phyloP scores from a whole-genome alignment of 2,113 vertebrate species.

The Lasiurus borealis region DNA sequence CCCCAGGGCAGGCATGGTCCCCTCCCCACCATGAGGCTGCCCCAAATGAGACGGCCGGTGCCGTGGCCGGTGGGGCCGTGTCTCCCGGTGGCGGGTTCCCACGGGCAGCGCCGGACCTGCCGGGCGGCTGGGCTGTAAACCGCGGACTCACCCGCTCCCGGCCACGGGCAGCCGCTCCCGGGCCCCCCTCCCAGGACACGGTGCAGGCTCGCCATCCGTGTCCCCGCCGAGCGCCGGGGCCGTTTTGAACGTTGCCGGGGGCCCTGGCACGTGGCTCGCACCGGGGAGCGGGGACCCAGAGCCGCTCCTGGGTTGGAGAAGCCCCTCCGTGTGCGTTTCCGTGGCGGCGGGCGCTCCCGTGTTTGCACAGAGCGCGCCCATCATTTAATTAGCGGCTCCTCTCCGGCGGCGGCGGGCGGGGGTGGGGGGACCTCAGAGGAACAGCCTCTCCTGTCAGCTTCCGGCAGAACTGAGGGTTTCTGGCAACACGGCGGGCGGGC shows the following conservation, averaged over 20 bases:
- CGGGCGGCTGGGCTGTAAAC: constrained; percentile 15
- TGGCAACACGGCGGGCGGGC: too few relatives aligned
- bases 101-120: constrained; percentile 49
- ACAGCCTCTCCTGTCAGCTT: constrained; percentile 33
- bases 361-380: constrained; percentile 72
- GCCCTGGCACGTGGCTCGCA: not conserved
- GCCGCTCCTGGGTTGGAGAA: not conserved
- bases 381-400: constrained; percentile 79
- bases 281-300: not conserved
- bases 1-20: not conserved
- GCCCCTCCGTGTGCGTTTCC: not conserved
- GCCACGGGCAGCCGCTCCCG: fast-evolving
- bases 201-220: not conserved
- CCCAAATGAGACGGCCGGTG: too few relatives aligned
- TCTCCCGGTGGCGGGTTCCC: not conserved
- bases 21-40: too few relatives aligned
- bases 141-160: not conserved
- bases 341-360: constrained; percentile 1
- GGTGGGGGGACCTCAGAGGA: constrained; percentile 63
- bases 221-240: not conserved
- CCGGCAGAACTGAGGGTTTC: not conserved
- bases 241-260: not conserved
- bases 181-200: fast-evolving
- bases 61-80: fast-evolving
- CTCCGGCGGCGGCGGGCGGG: not conserved